phyloP scores from a whole-genome alignment of 2,888 invertebrate species.

The Cephus rjabovi region DNA sequence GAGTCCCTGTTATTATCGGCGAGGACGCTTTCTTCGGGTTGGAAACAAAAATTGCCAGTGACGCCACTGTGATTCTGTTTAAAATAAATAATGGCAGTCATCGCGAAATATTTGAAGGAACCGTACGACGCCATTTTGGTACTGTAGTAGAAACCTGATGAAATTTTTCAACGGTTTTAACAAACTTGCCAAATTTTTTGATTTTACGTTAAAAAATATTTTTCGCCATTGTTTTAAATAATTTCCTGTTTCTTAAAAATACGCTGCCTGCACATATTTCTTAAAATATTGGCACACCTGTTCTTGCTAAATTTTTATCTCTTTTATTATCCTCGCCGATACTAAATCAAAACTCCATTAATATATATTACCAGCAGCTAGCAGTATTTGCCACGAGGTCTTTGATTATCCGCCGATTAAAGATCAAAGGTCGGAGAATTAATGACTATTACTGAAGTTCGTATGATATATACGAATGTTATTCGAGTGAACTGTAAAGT shows the following conservation, averaged over 20 bases:
- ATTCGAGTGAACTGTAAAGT: background rate
- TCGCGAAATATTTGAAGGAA: background rate
- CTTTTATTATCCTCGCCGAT: background rate
- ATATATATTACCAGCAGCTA: background rate
- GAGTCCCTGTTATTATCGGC: background rate
- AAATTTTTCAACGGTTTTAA: background rate
- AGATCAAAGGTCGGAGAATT: constrained; percentile 14
- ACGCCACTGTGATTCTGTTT: background rate
- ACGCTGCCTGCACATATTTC: background rate
- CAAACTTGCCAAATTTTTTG: background rate
- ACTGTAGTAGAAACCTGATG: background rate
- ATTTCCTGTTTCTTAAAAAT: background rate
- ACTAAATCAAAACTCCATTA: background rate
- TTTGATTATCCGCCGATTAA: constrained; percentile 19
- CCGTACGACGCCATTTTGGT: background rate
- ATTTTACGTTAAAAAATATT: background rate
- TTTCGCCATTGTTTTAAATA: too few relatives aligned
- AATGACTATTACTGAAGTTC: background rate
- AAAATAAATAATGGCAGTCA: background rate
- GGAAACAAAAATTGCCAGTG: background rate
- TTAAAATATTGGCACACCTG: background rate
- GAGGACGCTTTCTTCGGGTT: background rate
- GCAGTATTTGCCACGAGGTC: background rate
- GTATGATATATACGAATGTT: background rate
- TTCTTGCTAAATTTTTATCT: background rate